These are phyloP conservation scores for Oedothorax gibbosus DNA, from an alignment of 1,140 invertebrate genomes.

Conservation along the genomic window DNA sequence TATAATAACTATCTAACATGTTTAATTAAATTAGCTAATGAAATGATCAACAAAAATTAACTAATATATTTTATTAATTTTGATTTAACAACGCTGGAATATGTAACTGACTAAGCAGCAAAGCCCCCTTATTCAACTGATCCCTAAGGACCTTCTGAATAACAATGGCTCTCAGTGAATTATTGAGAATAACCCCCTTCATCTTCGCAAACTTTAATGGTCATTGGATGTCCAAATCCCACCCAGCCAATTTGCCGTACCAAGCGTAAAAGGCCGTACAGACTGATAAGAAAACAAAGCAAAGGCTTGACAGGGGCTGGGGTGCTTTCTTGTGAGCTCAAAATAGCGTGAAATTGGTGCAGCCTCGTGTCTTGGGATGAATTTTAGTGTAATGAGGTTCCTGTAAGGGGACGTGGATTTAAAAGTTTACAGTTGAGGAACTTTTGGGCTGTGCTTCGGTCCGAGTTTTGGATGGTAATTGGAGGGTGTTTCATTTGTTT, in stretches of 20 bases:
- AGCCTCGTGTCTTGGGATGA: background rate
- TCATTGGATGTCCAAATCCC: slow-evolving; percentile 26
- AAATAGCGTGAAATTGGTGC: slow-evolving; percentile 47
- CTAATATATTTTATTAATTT: too few relatives aligned
- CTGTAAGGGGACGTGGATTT: slow-evolving; percentile 28
- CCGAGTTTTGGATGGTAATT: slow-evolving; percentile 23
- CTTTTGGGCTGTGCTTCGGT: slow-evolving; percentile 11
- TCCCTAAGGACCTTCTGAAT: too few relatives aligned
- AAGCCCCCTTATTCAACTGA: too few relatives aligned
- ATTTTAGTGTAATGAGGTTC: slow-evolving; percentile 29
- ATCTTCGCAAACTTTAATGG: slow-evolving; percentile 42
- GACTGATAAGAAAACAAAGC: too few relatives aligned
- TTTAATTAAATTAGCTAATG: too few relatives aligned
- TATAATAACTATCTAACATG: too few relatives aligned
- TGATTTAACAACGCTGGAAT: too few relatives aligned
- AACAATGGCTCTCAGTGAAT: too few relatives aligned
- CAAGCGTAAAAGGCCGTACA: background rate
- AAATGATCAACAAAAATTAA: too few relatives aligned
- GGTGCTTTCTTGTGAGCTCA: slow-evolving; percentile 14
- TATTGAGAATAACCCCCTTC: background rate
- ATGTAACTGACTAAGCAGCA: too few relatives aligned
- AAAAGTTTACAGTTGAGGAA: slow-evolving; percentile 28
- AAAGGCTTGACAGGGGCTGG: too few relatives aligned
- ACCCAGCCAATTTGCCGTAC: slow-evolving; percentile 10
- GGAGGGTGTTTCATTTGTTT: background rate